Percentiles rank a stretch among this genome's conserved stretches.
Evolutionary conservation across 2,113 vertebrate species (phyloP).

Genomic region (Psophia crepitans): DNA sequence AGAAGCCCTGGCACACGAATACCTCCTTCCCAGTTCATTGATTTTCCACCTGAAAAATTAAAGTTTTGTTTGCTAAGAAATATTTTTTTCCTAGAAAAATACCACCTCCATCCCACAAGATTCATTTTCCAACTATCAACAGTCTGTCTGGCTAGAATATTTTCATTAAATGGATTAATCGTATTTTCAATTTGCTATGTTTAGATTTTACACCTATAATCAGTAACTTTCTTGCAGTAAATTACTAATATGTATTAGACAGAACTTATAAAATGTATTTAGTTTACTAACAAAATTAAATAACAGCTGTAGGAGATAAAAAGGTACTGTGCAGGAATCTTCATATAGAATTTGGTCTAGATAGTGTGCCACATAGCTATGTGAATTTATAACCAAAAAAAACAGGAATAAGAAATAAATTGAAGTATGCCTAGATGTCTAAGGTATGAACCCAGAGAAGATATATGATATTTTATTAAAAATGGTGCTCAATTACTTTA

Average conservation of each 20-base stretch:
- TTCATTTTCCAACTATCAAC: neutral
- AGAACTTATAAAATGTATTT: neutral
- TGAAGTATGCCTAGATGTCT: neutral
- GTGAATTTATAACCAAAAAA: neutral
- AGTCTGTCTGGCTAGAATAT: neutral
- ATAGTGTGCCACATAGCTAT: neutral
- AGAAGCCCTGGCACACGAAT: slow-evolving; percentile 87
- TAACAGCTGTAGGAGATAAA: neutral
- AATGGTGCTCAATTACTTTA: neutral
- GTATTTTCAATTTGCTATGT: neutral
- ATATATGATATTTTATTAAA: neutral
- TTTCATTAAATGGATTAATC: neutral
- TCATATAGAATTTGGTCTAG: neutral
- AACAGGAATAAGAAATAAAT: neutral
- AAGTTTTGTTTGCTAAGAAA: neutral
- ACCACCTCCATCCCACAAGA: accelerated
- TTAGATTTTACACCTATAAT: neutral
- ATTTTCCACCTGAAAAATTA: slow-evolving; percentile 81
- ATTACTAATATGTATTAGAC: neutral
- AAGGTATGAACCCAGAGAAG: neutral
- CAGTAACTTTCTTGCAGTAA: neutral
- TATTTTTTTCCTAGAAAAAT: neutral
- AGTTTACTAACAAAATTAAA: neutral
- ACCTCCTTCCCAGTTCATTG: slow-evolving; percentile 89
- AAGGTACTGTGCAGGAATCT: neutral